These are phyloP conservation scores for Drosophila limbata DNA, from an alignment of 2,888 invertebrate genomes.

Conservation along the genomic window DNA sequence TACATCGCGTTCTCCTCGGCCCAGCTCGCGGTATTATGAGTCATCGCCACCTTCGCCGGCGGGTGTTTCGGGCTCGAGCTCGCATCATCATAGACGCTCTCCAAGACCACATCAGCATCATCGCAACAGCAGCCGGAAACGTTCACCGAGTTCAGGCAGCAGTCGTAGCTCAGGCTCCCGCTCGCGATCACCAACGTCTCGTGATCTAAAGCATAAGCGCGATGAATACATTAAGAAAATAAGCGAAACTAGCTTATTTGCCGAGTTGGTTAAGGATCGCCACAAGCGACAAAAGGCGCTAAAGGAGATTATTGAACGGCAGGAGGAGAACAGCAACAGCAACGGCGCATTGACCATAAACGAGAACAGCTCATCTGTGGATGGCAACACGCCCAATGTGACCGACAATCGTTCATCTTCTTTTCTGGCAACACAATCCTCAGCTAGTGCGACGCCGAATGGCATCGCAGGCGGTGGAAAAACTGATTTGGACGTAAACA, in stretches of 20 bases:
- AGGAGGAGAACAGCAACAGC: slow-evolving; percentile 86
- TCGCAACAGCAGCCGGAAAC: slow-evolving; percentile 63
- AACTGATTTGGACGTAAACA: slow-evolving; percentile 87
- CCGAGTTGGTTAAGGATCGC: slow-evolving; percentile 94
- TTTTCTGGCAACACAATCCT: slow-evolving; percentile 43
- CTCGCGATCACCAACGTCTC: slow-evolving; percentile 84
- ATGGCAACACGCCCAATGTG: slow-evolving; percentile 74
- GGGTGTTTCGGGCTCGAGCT: slow-evolving; percentile 56
- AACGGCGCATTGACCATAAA: slow-evolving; percentile 83
- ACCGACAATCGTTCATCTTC: slow-evolving; percentile 49
- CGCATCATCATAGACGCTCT: slow-evolving; percentile 71
- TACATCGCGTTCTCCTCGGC: slow-evolving; percentile 83
- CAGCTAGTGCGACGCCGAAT: slow-evolving; percentile 64
- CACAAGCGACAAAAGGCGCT: slow-evolving; percentile 92
- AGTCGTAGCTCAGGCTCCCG: slow-evolving; percentile 79
- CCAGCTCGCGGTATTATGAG: slow-evolving; percentile 78
- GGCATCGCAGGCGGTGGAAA: slow-evolving; percentile 68
- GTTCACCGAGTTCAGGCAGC: slow-evolving; percentile 72
- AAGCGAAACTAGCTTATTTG: slow-evolving; percentile 95
- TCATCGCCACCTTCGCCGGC: slow-evolving; percentile 85
- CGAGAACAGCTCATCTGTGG: slow-evolving; percentile 84
- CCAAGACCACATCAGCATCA: slow-evolving; percentile 64
- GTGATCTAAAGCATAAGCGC: slow-evolving; percentile 85
- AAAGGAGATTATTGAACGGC: slow-evolving; percentile 89
- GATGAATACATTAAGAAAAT: slow-evolving; percentile 92